phyloP scores from a whole-genome alignment of 2,888 invertebrate genomes.

The Encarsia formosa region DNA sequence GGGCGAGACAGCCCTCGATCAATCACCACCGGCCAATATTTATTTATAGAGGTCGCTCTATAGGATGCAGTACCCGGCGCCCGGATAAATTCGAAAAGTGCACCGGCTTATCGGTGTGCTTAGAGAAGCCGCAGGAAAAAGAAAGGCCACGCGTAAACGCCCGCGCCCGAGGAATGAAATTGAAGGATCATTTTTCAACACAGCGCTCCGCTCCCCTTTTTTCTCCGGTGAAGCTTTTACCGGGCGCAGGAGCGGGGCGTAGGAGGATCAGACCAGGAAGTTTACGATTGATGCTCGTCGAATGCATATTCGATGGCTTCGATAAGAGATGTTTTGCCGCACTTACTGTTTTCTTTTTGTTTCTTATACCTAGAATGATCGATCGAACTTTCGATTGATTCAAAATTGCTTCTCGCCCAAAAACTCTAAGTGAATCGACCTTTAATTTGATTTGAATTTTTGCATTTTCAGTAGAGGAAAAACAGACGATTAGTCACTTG shows the following conservation, averaged over 20 bases:
- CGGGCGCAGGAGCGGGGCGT: background rate
- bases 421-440: too few species aligned
- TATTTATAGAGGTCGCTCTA: constrained; percentile 38
- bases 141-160: background rate
- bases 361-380: constrained; percentile 4
- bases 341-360: constrained; percentile 1
- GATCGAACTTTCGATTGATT: background rate
- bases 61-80: constrained; percentile 19
- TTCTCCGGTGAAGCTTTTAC: constrained; percentile 4
- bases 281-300: constrained; percentile 16
- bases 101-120: constrained; percentile 12
- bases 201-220: constrained; percentile 1
- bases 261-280: constrained; percentile 10
- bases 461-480: too few species aligned
- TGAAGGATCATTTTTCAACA: constrained; percentile 26
- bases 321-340: too few species aligned
- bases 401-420: too few species aligned
- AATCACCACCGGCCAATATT: constrained; percentile 46
- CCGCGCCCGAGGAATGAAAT: constrained; percentile 14
- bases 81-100: constrained; percentile 10
- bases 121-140: background rate
- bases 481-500: too few species aligned
- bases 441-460: too few species aligned
- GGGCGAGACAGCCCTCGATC: constrained; percentile 23
- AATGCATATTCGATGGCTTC: constrained; percentile 8